Conservation (phyloP, 1,140 invertebrate species). For the Drosophila arawakana region DNA sequence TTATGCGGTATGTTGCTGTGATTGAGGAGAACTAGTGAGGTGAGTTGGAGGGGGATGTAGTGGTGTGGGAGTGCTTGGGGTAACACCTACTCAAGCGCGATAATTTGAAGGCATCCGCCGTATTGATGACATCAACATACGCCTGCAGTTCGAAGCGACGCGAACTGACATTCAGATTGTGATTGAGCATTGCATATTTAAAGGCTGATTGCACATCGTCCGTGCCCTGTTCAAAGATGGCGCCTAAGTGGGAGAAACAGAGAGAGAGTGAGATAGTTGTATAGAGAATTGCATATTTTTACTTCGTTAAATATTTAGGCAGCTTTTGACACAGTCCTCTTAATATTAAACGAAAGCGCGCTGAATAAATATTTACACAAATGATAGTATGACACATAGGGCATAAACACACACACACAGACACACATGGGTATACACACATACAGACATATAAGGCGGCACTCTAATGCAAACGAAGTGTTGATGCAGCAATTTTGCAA, state of each 20-base stretch:
- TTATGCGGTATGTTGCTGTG: not conserved
- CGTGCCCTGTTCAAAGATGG: constrained; percentile 95
- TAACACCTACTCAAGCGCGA: constrained; percentile 93
- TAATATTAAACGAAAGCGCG: constrained; percentile 80
- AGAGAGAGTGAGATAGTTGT: constrained; percentile 17
- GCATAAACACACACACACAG: constrained; percentile 29
- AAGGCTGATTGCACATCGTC: constrained; percentile 95
- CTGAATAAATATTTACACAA: constrained; percentile 78
- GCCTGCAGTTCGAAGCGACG: constrained; percentile 92
- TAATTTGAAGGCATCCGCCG: constrained; percentile 95
- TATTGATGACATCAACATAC: constrained; percentile 96
- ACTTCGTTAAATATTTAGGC: constrained; percentile 81
- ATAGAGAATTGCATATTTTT: constrained; percentile 46
- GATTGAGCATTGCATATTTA: constrained; percentile 92
- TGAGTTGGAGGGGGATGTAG: not conserved
- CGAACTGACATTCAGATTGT: constrained; percentile 91
- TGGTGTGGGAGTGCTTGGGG: constrained; percentile 1
- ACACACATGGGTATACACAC: constrained; percentile 14
- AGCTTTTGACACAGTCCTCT: constrained; percentile 78
- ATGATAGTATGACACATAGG: constrained; percentile 65
- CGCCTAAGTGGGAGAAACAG: constrained; percentile 87
- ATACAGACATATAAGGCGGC: constrained; percentile 34
- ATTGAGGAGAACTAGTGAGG: not conserved
- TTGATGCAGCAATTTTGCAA: constrained; percentile 77
- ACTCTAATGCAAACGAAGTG: constrained; percentile 73